Conservation (phyloP, 35 echinoderm and acorn worm species). For the Patiria miniata region DNA sequence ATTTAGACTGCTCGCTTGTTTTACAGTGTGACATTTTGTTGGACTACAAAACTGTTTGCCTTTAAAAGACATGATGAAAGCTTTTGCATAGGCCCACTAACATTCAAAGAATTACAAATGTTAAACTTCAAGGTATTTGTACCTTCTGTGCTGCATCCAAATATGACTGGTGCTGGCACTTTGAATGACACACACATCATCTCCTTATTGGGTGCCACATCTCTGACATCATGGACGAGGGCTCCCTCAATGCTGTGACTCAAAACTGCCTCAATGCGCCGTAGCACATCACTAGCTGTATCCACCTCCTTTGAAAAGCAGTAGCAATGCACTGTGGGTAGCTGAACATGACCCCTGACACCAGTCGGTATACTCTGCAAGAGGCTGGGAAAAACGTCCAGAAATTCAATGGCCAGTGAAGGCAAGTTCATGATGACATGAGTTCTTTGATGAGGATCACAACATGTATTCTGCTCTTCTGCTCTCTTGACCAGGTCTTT, state of each 20-base stretch:
- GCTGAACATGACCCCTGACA: slow-evolving; percentile 30
- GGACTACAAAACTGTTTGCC: too few relatives aligned
- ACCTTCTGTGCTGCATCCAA: slow-evolving; percentile 8
- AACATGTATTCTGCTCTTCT: slow-evolving; percentile 16
- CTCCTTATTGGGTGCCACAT: slow-evolving; percentile 98
- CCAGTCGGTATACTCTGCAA: slow-evolving; percentile 32
- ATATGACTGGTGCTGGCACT: slow-evolving; percentile 54
- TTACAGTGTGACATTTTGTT: too few relatives aligned
- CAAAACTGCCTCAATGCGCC: slow-evolving; percentile 53
- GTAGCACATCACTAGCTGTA: slow-evolving; percentile 33
- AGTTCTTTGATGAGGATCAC: not conserved
- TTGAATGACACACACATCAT: slow-evolving; percentile 93
- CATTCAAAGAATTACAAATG: too few relatives aligned
- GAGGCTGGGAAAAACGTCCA: slow-evolving; percentile 70
- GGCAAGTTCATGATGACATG: slow-evolving; percentile 95
- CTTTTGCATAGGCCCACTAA: too few relatives aligned
- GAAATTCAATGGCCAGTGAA: slow-evolving; percentile 85
- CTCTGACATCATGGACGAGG: slow-evolving; percentile 81
- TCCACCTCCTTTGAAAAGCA: slow-evolving; percentile 88
- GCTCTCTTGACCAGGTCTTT: slow-evolving; percentile 46
- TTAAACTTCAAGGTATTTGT: not conserved
- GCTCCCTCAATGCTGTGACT: slow-evolving; percentile 19
- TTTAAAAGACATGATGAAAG: too few relatives aligned
- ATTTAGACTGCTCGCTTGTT: too few relatives aligned
- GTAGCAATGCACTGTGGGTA: slow-evolving; percentile 78